phyloP scores from a whole-genome alignment of 2,888 invertebrate genomes.

The Stenurella melanura region DNA sequence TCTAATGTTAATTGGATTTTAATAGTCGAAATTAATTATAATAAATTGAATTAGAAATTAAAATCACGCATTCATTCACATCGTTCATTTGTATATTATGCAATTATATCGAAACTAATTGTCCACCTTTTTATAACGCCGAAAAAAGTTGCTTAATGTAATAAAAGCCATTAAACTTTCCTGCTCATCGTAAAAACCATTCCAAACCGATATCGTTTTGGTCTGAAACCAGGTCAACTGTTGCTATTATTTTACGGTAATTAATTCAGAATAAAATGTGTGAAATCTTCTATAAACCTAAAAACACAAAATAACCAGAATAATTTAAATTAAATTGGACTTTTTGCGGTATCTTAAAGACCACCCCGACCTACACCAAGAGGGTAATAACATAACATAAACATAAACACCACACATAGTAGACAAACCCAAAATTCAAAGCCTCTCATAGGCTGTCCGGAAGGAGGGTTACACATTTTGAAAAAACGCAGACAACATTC shows the following conservation, averaged over 20 bases:
- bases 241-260: slow-evolving; percentile 5
- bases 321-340: not conserved
- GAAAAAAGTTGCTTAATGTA: not conserved
- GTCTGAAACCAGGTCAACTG: slow-evolving; percentile 15
- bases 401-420: too few species aligned
- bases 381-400: too few species aligned
- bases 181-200: slow-evolving; percentile 3
- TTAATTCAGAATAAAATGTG: slow-evolving; percentile 1
- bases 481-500: too few species aligned
- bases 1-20: not conserved
- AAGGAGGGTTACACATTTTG: too few species aligned
- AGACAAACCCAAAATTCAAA: too few species aligned
- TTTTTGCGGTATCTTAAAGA: not conserved
- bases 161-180: slow-evolving; percentile 1
- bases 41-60: not conserved
- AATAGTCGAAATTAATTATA: not conserved
- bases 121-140: not conserved
- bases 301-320: not conserved
- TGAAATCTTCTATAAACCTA: not conserved
- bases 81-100: not conserved
- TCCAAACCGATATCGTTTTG: not conserved
- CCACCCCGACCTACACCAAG: not conserved
- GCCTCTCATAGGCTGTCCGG: too few species aligned
- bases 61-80: not conserved
- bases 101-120: not conserved